Evolutionary conservation across 2,113 vertebrate species (phyloP), one percentile per base, ranked within the genome.

Genomic region (Nycticryphes semicollaris): DNA sequence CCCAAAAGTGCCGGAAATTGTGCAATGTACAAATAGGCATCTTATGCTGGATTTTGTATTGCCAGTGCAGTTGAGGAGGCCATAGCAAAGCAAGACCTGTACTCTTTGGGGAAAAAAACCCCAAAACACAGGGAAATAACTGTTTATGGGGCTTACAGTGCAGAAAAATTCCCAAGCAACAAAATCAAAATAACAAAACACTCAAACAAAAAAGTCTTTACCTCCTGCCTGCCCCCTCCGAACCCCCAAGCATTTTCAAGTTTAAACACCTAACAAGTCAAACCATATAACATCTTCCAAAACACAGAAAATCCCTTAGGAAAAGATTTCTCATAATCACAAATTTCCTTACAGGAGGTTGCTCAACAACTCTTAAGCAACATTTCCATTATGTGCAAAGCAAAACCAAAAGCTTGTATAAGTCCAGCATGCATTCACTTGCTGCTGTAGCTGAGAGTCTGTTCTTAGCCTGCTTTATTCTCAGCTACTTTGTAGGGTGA

Each of bases 301-400:
- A 97, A 91, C 68, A 72, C 12, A 96, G 41, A 95, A 93, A 94
- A 95, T 96, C 96, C 89, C 91, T 91, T 78, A 93, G 93, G 97
- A 96, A 76, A 96, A 93, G 47, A 50, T 86, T 97, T 95, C 94
- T 96, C 94, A 96, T 97, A 94, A 96, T 96, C 69, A 87, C 73
- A 78, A 25, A 95, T 93, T 96, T 94, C 79, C 89, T 93, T 94
- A 72, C 93, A 83, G 93, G 93, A 96, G 53, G 39, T 97, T 97
- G 94, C 94, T 94, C 96, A 97, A 97, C 62, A 45, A 6, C 54
- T 94, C 89, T 97, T 94, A 92, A 79, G 93, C 89, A 96, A 97
- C 70, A 67, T 95, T 96, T 91, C 85, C 89, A 85, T 87, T 89
- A 41, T 94, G 68, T 43, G 35, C 79, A 75, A 81, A 92, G 94